A percentile compares a stretch with the other conserved stretches of the same genome.
Evolutionary conservation across 2,797 vertebrate genomes (phyloP).

Genomic region (Enteromius radiatus): DNA sequence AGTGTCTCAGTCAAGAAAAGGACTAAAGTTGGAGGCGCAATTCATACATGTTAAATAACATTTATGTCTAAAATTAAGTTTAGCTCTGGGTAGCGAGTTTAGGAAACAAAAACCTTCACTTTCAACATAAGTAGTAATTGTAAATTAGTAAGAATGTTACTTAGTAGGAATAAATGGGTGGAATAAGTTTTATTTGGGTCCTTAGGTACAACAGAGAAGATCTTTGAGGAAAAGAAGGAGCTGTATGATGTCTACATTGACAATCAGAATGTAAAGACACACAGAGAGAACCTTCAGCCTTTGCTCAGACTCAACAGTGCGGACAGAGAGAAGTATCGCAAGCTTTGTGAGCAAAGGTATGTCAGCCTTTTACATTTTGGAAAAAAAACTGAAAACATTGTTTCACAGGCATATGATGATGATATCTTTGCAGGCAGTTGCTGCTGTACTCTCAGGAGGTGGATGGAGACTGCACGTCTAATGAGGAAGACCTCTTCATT

Average conservation of each 20-base stretch:
- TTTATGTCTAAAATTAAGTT: not conserved
- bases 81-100: not conserved
- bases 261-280: slow-evolving; percentile 98
- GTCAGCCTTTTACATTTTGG: not conserved
- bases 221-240: slow-evolving; percentile 95
- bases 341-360: slow-evolving; percentile 96
- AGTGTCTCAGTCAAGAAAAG: slow-evolving; percentile 68
- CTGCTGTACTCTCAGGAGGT: slow-evolving; percentile 96
- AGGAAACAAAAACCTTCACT: not conserved
- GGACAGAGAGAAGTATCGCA: slow-evolving; percentile 93
- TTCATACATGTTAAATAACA: slow-evolving; percentile 10
- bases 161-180: not conserved
- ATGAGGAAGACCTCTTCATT: slow-evolving; percentile 97
- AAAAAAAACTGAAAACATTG: not conserved
- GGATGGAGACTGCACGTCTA: slow-evolving; percentile 88
- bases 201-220: slow-evolving; percentile 97
- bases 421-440: slow-evolving; percentile 83
- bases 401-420: slow-evolving; percentile 14
- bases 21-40: not conserved
- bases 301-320: slow-evolving; percentile 90
- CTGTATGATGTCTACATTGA: slow-evolving; percentile 96
- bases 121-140: not conserved
- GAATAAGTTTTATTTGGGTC: not conserved
- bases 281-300: slow-evolving; percentile 87
- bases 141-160: not conserved